Percentiles rank a stretch among this genome's conserved stretches.
Evolutionary conservation across 1,140 invertebrate species (phyloP).

Genomic region (Drusus annulatus): DNA sequence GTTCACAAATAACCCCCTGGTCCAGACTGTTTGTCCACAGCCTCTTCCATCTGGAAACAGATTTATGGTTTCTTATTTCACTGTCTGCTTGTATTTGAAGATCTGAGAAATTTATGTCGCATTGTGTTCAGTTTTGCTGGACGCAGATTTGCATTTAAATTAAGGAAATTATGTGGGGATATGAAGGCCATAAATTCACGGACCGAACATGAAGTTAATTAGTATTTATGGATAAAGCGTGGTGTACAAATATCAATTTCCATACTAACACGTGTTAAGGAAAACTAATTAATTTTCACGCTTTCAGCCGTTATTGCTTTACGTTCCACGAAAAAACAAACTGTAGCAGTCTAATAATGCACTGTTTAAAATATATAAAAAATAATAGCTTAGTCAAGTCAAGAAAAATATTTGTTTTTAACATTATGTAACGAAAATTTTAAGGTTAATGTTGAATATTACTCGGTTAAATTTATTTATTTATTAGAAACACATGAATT

Average conservation of each 20-base stretch:
- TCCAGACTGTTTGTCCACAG: slow-evolving; percentile 24
- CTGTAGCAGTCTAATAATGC: no score
- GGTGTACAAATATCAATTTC: slow-evolving; percentile 32
- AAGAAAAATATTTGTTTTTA: no score
- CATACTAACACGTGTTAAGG: slow-evolving; percentile 1
- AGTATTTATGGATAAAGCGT: slow-evolving; percentile 29
- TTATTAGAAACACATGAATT: no score
- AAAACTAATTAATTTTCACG: slow-evolving; percentile 5
- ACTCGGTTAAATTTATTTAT: no score
- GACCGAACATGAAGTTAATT: slow-evolving; percentile 32
- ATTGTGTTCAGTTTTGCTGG: slow-evolving; percentile 50
- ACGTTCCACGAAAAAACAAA: no score
- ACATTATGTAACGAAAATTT: no score
- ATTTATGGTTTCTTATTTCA: slow-evolving; percentile 50
- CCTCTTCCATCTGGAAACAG: slow-evolving; percentile 6
- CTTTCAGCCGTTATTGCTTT: no score
- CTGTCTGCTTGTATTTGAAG: slow-evolving; percentile 56
- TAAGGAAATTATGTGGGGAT: slow-evolving; percentile 51
- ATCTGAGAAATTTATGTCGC: slow-evolving; percentile 50
- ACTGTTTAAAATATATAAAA: no score
- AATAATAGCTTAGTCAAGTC: no score
- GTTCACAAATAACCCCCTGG: slow-evolving; percentile 43
- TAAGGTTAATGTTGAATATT: no score
- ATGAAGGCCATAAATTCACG: slow-evolving; percentile 44
- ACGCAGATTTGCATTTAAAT: slow-evolving; percentile 54